These are phyloP conservation scores for Platerodrilus igneus DNA, from an alignment of 2,888 invertebrate genomes.

Conservation along the genomic window DNA sequence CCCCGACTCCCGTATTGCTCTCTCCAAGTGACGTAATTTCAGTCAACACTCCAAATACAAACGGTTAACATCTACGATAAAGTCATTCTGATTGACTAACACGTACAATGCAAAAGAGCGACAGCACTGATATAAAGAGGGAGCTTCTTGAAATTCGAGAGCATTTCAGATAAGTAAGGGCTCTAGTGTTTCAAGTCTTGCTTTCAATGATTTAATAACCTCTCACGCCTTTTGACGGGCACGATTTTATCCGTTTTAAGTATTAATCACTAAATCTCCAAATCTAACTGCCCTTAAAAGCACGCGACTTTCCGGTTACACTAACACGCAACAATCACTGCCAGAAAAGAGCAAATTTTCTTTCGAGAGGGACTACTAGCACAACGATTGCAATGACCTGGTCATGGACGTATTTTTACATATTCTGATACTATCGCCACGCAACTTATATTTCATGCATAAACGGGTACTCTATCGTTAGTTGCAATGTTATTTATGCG, in stretches of 20 bases:
- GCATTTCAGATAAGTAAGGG: constrained; percentile 11
- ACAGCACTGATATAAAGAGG: constrained; percentile 25
- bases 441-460: constrained; percentile 24
- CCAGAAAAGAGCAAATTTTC: constrained; percentile 36
- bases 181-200: constrained; percentile 14
- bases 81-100: constrained; percentile 32
- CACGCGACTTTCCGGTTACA: constrained; percentile 34
- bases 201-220: constrained; percentile 14
- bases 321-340: constrained; percentile 31
- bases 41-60: constrained; percentile 41
- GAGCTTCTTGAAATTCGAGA: constrained; percentile 16
- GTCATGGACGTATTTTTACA: constrained; percentile 35
- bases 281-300: constrained; percentile 14
- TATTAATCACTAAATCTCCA: constrained; percentile 17
- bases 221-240: constrained; percentile 9
- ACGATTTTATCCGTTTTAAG: constrained; percentile 12
- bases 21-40: constrained; percentile 43
- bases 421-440: constrained; percentile 29
- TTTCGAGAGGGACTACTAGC: constrained; percentile 33
- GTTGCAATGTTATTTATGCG: constrained; percentile 11
- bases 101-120: constrained; percentile 27
- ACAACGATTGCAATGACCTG: constrained; percentile 31
- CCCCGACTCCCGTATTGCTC: constrained; percentile 39
- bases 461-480: constrained; percentile 5
- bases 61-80: constrained; percentile 35